Conservation (phyloP, 2,797 vertebrate genomes). For the Gallirallus australis region DNA sequence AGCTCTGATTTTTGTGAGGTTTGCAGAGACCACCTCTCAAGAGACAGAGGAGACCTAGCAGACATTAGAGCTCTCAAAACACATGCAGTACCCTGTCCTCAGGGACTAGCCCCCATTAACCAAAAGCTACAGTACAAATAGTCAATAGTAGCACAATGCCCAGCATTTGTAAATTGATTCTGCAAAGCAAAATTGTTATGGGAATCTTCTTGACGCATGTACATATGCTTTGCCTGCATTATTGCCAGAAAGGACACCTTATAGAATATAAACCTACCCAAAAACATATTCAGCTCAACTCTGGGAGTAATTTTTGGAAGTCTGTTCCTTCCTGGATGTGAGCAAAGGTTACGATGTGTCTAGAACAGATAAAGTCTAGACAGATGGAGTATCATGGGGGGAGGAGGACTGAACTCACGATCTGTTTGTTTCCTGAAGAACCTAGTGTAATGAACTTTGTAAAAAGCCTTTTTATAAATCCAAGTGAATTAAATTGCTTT, state of each 20-base stretch:
- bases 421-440: conserved; percentile 35
- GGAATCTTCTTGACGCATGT: neutral
- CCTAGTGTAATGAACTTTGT: neutral
- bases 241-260: conserved; percentile 39
- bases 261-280: neutral
- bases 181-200: neutral
- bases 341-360: conserved; percentile 30
- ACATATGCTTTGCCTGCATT: neutral
- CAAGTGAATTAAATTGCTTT: neutral
- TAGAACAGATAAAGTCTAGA: conserved; percentile 18
- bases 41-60: neutral
- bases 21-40: neutral
- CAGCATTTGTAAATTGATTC: neutral
- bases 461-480: neutral
- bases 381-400: conserved; percentile 33
- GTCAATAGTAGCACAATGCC: neutral
- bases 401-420: neutral
- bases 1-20: neutral
- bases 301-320: conserved; percentile 18
- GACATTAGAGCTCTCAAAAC: neutral
- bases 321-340: conserved; percentile 13
- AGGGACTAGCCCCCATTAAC: neutral
- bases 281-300: neutral
- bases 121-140: neutral
- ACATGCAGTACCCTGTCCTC: neutral